These are phyloP conservation scores for Drosophila dunni DNA, from an alignment of 1,140 invertebrate genomes.

Conservation along the genomic window DNA sequence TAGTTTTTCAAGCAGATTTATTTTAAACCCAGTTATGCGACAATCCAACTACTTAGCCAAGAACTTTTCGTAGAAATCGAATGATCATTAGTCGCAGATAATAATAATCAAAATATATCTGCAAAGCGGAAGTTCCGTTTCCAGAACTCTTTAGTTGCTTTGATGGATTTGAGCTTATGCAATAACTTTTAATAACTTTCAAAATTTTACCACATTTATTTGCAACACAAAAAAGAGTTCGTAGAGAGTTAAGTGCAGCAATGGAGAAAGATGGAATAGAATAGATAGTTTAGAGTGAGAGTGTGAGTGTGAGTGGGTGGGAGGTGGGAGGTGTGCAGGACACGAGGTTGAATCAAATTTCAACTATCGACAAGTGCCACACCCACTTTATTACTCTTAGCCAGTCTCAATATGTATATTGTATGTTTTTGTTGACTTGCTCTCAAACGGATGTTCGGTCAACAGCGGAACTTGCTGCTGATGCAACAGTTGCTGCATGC, in stretches of 20 bases:
- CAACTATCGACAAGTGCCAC: constrained; percentile 21
- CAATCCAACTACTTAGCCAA: too few relatives aligned
- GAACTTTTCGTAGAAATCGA: too few relatives aligned
- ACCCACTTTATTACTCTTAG: too few relatives aligned
- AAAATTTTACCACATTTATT: constrained; percentile 10
- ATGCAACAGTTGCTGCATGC: constrained; percentile 24
- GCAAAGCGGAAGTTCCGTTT: constrained; percentile 15
- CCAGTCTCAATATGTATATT: constrained; percentile 25
- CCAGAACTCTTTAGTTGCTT: constrained; percentile 25
- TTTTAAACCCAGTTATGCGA: too few relatives aligned
- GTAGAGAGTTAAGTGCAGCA: too few relatives aligned
- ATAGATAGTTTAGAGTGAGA: background rate
- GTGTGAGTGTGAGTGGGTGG: background rate
- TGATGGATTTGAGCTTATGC: constrained; percentile 6
- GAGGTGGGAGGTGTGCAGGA: background rate
- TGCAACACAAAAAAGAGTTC: background rate
- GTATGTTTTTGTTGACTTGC: background rate
- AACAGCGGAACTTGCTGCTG: constrained; percentile 28
- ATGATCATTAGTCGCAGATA: too few relatives aligned
- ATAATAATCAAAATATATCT: background rate
- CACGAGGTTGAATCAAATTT: constrained; percentile 15
- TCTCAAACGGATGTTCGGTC: constrained; percentile 43
- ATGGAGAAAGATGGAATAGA: too few relatives aligned
- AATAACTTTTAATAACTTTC: constrained; percentile 22
- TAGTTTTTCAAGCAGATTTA: too few relatives aligned